Percentiles rank a stretch among this genome's conserved stretches.
Conservation (phyloP, 2,888 invertebrate genomes). For the Argyresthia albistria region DNA sequence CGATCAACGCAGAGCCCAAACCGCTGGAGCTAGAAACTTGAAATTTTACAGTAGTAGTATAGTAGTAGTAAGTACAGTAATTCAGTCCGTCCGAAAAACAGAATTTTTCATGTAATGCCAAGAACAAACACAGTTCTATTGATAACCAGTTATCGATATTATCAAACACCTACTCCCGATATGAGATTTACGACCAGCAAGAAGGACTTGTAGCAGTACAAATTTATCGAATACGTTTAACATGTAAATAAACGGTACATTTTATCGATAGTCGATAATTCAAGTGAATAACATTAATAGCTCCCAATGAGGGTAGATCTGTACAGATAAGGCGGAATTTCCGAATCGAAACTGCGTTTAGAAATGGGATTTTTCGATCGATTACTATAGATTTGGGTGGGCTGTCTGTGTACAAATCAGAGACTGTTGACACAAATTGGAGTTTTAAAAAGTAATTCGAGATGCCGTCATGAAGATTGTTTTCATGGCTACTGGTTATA, state of each 20-base stretch:
- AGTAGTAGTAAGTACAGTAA: too few relatives aligned
- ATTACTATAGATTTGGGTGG: conserved; percentile 37
- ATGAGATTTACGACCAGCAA: background rate
- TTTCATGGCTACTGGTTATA: too few relatives aligned
- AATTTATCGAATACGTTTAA: conserved; percentile 2
- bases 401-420: conserved; percentile 10
- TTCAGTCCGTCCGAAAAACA: too few relatives aligned
- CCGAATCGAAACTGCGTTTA: conserved; percentile 8
- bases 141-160: background rate
- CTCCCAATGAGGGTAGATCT: conserved; percentile 50
- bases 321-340: conserved; percentile 23
- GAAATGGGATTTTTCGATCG: conserved; percentile 41
- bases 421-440: conserved; percentile 1
- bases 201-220: background rate
- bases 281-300: conserved; percentile 43
- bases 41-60: too few relatives aligned
- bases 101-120: too few relatives aligned
- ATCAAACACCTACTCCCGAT: background rate
- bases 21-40: too few relatives aligned
- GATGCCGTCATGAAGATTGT: background rate
- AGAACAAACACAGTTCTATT: too few relatives aligned
- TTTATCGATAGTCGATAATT: conserved; percentile 49
- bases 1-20: too few relatives aligned
- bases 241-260: conserved; percentile 23
- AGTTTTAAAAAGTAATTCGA: background rate